Evolutionary conservation across 2,888 invertebrate genomes (phyloP), one percentile per base, ranked within the genome.

Genomic region (Dinocampus coccinellae): DNA sequence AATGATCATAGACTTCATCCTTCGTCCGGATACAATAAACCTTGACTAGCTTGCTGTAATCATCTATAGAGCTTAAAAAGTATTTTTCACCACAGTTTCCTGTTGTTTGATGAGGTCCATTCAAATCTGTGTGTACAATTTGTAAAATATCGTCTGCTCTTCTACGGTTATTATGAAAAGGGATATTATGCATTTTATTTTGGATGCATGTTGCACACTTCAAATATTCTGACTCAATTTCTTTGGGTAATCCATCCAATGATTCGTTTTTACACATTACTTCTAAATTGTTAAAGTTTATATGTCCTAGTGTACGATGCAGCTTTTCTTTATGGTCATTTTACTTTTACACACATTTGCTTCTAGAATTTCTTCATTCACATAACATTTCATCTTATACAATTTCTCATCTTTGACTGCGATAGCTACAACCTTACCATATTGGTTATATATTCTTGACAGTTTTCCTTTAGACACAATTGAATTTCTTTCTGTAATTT

Each of bases 301-400:
- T 57, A 69, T 77, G 75, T 10, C 75, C 75, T 6, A 77, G 64
- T n/a, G 61, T 67, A 52, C 73, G 62, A 65, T 76, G 76, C 70
- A 62, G 74, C 68, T 70, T 73, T 72, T 76, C 76, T 70, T 75
- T 75, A 33, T 13, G 1, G 69, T 52, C 63, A 71, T 61, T n/a
- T 36, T 10, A 1, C 10, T 57, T 22, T 66, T 42, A 47, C 63
- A 60, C 16, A 39, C 16, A 29, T 16, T 33, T 36, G 36, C 10
- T 36, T 36, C 36, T 10, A 36, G 10, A 1, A 4, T 36, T 36
- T 3, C 36, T 36, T 36, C 36, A 52, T 22, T 6, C 13, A 52
- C 16, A 10, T 20, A 52, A 69, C 71, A 66, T 60, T 65, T 53
- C 34, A 62, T 67, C 52, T 58, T 47, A n/a, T 67, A 70, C 1